Base-by-base conservation (phyloP, 2,888 invertebrate species). In the Pristionchus arcanus region DNA sequence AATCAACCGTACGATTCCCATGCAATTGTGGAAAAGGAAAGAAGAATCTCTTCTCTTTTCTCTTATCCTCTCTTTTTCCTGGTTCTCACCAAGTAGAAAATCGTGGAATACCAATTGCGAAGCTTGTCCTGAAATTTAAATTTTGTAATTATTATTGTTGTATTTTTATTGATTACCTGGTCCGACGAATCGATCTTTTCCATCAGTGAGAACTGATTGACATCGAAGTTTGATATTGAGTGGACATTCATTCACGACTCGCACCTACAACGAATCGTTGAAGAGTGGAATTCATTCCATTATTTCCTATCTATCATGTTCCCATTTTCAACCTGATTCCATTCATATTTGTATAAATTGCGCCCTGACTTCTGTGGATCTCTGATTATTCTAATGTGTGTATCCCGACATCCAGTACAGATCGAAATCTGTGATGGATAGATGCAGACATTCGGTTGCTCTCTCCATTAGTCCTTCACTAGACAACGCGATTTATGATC, bases 221-320 rank as follows among this genome's bases (percentile, higher is more conserved):
- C 89, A 89, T 21, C 89, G 89, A 15, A 89, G 89, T 66, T 89
- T 89, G 89, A 89, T 83, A 28, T 89, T 89, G 28, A 89, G 83
- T 25, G 89, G 89, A 83, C 89, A 89, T 49, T 89, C 89, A 66
- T 89, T 89, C 42, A 89, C 83, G 21, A 89, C 89, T 11, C 63
- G 66, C 2, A 89, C 81, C 89, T 89, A 15, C 13, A 89, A 31
- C 4, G 25, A 63, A 7, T n/a, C 4, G 7, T 63, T 63, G 63
- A 25, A 25, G 55, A 63, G 11, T 42, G 16, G n/a, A 13, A 19
- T 13, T 19, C 21, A 13, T n/a, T 63, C 31, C 25, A 66, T 19
- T 16, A 13, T 87, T 68, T 37, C 25, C 59, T 28, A 49, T 49
- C n/a, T 81, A 66, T 66, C n/a, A 11, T 66, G n/a, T n/a, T 28